These are phyloP conservation scores for Reinhardtius hippoglossoides DNA, from an alignment of 2,113 vertebrate genomes.

Conservation along the genomic window DNA sequence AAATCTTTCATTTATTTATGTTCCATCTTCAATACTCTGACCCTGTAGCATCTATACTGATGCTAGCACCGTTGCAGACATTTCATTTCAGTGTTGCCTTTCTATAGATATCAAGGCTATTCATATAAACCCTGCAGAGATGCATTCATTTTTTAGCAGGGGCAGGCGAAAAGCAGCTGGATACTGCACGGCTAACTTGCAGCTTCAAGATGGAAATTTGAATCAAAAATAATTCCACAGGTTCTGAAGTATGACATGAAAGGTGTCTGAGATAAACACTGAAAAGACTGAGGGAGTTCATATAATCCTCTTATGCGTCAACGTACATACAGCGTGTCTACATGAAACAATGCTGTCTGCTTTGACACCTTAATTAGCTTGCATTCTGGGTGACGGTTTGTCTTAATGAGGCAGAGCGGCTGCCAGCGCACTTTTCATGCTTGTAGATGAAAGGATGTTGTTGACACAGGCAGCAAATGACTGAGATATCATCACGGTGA, in stretches of 20 bases:
- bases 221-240: not conserved
- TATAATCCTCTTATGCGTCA: slow-evolving; percentile 42
- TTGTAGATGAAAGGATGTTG: slow-evolving; percentile 67
- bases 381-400: slow-evolving; percentile 64
- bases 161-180: too few species aligned
- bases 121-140: too few species aligned
- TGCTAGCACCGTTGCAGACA: too few species aligned
- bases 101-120: too few species aligned
- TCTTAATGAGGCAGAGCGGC: slow-evolving; percentile 74
- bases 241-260: not conserved
- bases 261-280: slow-evolving; percentile 7
- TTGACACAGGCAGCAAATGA: slow-evolving; percentile 69
- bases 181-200: not conserved
- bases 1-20: too few species aligned
- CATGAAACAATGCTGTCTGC: slow-evolving; percentile 63
- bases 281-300: slow-evolving; percentile 7
- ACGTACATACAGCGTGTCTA: slow-evolving; percentile 48
- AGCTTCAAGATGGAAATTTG: not conserved
- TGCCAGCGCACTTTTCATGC: slow-evolving; percentile 63
- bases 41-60: too few species aligned
- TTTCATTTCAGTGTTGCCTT: too few species aligned
- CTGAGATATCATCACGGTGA: slow-evolving; percentile 52
- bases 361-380: slow-evolving; percentile 78
- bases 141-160: not conserved
- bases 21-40: too few species aligned